Evolutionary conservation across 2,888 invertebrate genomes (phyloP).

Genomic region (Nephrocerus scutellatus): DNA sequence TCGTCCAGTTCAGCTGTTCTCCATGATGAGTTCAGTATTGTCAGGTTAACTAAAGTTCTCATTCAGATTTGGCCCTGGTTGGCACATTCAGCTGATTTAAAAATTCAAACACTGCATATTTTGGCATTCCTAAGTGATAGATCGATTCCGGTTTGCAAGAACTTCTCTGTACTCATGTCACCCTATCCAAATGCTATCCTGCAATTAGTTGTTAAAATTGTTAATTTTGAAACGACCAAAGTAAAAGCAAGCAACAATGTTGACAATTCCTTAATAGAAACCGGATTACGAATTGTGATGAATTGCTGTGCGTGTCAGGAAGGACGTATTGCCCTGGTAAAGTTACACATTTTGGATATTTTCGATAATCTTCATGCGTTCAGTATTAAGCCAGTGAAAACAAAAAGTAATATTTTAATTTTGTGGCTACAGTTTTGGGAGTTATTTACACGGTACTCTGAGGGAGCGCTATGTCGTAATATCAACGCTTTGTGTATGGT

Average conservation of each 20-base stretch:
- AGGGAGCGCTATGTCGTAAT: slow-evolving; percentile 34
- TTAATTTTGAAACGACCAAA: slow-evolving; percentile 34
- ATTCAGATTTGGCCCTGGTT: slow-evolving; percentile 43
- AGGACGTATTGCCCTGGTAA: slow-evolving; percentile 39
- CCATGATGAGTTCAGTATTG: slow-evolving; percentile 28
- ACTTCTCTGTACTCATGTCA: slow-evolving; percentile 30
- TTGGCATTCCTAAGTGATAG: slow-evolving; percentile 38
- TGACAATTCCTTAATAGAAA: slow-evolving; percentile 25
- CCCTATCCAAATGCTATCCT: slow-evolving; percentile 36
- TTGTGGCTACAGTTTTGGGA: slow-evolving; percentile 44
- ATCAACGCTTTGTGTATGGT: slow-evolving; percentile 31
- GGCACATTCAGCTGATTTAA: slow-evolving; percentile 35
- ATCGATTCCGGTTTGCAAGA: slow-evolving; percentile 40
- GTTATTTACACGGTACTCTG: slow-evolving; percentile 39
- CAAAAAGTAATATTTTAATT: slow-evolving; percentile 30
- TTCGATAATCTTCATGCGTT: slow-evolving; percentile 39
- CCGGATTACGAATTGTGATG: slow-evolving; percentile 34
- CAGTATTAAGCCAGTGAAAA: slow-evolving; percentile 27
- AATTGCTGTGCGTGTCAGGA: slow-evolving; percentile 44
- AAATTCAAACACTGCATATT: slow-evolving; percentile 29
- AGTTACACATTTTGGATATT: slow-evolving; percentile 37
- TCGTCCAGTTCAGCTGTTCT: slow-evolving; percentile 30
- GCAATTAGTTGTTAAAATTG: slow-evolving; percentile 34
- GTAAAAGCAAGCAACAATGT: slow-evolving; percentile 26
- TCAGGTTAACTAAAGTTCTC: slow-evolving; percentile 27